Evolutionary conservation across 1,140 invertebrate species (phyloP).

Genomic region (honey bee (Apis mellifera)): Amel_HAv3.1 CM009934.2:7993501-7994000

Average conservation of each 20-base stretch:
- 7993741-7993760: no score
- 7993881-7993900: neutral
- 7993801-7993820: conserved; percentile 6
- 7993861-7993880: neutral
- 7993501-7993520: neutral
- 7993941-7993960: neutral
- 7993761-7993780: no score
- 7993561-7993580: neutral
- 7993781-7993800: neutral
- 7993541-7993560: neutral
- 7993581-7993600: neutral
- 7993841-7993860: neutral
- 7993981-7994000: conserved; percentile 24
- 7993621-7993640: no score
- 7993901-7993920: neutral
- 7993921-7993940: neutral
- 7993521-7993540: neutral
- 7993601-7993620: no score
- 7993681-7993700: no score
- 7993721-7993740: no score
- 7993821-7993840: neutral
- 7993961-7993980: neutral
- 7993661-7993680: no score
- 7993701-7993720: no score
- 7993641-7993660: no score